Base-by-base conservation (phyloP, 2,888 invertebrate genomes). In the Yponomeuta cagnagella region DNA sequence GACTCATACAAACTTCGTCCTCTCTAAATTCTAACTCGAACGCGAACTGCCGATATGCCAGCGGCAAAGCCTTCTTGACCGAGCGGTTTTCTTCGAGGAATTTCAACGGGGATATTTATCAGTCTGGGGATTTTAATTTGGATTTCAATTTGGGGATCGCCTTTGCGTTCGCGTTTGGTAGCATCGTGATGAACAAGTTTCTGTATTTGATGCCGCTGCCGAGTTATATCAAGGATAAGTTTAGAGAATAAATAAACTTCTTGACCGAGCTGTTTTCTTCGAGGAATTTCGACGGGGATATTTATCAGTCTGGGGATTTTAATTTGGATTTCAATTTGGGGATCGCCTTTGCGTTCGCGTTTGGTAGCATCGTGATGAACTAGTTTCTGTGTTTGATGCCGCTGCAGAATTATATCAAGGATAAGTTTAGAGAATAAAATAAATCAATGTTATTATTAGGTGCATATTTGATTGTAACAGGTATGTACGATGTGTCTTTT, bases 161-260 rank as follows among this genome's bases (percentile, higher is more conserved):
- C 0, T 95, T 97, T 74, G 97, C 96, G 0, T 98, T 98, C 79
- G 95, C 97, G 0, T 88, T 96, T 0, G 97, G 96, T 1, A 93
- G 97, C 76, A 95, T 96, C 74, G 93, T 97, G 68, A 93, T 97
- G 6, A 98, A 98, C 82, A 95, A 97, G 83, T 94, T 98, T 73
- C 88, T 98, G 70, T 98, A 98, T 86, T 88, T 97, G 67, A 93
- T 98, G 77, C 98, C 98, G 0, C 86, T 98, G 77, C 97, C 98
- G 0, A 94, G 95, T 52, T 96, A 95, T 80, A 94, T 98, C 15
- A 96, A 96, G 79, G 95, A 96, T 73, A 98, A 98, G 88, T 98
- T 98, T 89, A 94, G 97, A 80, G 96, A 97, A 80, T 90, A 79
- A 64, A 63, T 63, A 15, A 23, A 23, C 0, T 97, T 95, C 80